Base-by-base conservation (phyloP, 1,140 invertebrate genomes). In the Hyles euphorbiae region DNA sequence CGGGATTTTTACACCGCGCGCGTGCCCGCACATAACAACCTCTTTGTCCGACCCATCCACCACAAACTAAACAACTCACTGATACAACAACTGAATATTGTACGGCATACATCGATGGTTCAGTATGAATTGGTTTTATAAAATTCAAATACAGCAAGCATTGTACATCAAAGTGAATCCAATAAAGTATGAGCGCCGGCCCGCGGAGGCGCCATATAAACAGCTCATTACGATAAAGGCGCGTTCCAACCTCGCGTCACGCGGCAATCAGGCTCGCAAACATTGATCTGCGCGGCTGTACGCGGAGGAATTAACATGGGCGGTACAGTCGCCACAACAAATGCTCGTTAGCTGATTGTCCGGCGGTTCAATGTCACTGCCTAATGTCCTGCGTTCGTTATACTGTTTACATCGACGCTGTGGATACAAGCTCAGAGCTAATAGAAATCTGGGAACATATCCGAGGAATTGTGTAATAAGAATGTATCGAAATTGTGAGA, bases 181-280 rank as follows among this genome's bases (percentile, higher is more conserved):
- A 50, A 50, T 32, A 8, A 7, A 50, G 34, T 5, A 2, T 65
- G 54, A 22, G 40, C 33, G 34, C 40, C 10, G 54, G 50, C 46
- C 40, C 22, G 22, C 22, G 22, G 22, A 22, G 22, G 22, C 22
- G 22, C 22, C 54, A 65, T 60, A 60, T 65, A 65, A 65, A 65
- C 63, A 60, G 63, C 63, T 65, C 63, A 65, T 65, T 65, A 65
- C 54, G 58, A 65, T 65, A 65, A 65, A 65, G 58, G 55, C 58
- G 57, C 56, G 63, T 56, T 60, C 63, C 22, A 22, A 2, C 1
- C 22, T 22, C 22, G 22, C 22, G 60, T 60, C 53, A 54, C 52
- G 53, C 51, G 58, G 49, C 63, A 65, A 65, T 65, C 63, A 60
- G 43, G 45, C 34, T 45, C n/a, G 63, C 58, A 65, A 65, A 65